Percentiles rank a stretch among this genome's conserved stretches.
These are phyloP conservation scores for Charanyca ferruginea DNA, from an alignment of 2,888 invertebrate species.

Conservation along the genomic window DNA sequence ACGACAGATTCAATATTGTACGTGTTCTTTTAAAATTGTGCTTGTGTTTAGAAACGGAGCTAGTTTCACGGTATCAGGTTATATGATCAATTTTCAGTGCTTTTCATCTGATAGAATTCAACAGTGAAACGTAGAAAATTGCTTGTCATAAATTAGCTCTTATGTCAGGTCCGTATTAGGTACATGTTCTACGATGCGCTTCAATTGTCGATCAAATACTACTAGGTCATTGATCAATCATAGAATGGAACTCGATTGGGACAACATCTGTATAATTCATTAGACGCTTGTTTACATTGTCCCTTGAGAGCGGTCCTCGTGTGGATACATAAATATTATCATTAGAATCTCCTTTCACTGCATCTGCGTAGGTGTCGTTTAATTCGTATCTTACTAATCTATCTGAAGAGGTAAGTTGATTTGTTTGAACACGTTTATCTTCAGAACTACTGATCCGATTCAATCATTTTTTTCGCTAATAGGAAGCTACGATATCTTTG, in stretches of 20 bases:
- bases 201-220: constrained; percentile 28
- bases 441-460: too few species aligned
- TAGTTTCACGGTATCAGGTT: constrained; percentile 20
- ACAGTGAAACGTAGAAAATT: not conserved
- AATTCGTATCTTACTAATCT: constrained; percentile 62
- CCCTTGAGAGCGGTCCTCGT: constrained; percentile 33
- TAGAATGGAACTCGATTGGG: constrained; percentile 38
- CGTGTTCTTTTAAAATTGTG: constrained; percentile 36
- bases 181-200: constrained; percentile 3
- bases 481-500: too few species aligned
- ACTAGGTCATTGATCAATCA: constrained; percentile 44
- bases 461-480: too few species aligned
- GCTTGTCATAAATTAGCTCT: constrained; percentile 6
- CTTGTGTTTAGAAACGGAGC: constrained; percentile 32
- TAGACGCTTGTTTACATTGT: constrained; percentile 47
- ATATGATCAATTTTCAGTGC: constrained; percentile 1
- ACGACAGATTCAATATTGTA: constrained; percentile 44
- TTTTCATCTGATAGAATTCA: not conserved
- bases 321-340: constrained; percentile 52
- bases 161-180: not conserved
- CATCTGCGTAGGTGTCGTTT: constrained; percentile 63
- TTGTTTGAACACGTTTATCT: too few species aligned
- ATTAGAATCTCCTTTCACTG: constrained; percentile 43
- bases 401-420: constrained; percentile 1
- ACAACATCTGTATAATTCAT: constrained; percentile 47